Base-by-base conservation (phyloP, 35 echinoderm and acorn worm species). In the Hemicentrotus pulcherrimus region DNA sequence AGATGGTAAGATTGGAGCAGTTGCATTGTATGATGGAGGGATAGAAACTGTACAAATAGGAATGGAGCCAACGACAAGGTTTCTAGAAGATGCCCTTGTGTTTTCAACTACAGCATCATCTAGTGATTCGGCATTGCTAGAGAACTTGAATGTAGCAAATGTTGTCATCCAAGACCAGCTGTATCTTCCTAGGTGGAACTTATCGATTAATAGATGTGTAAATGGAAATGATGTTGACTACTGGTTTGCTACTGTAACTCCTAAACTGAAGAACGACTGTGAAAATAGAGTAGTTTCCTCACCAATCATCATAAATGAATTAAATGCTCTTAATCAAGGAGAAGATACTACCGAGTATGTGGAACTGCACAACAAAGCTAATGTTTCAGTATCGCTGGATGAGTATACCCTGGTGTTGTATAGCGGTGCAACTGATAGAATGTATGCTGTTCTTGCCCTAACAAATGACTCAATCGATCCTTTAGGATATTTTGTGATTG, bases 361-460 rank as follows among this genome's bases (percentile, higher is more conserved):
- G 86, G 98, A 98, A 95, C 88, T 99, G 24, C 95, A 92, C 41
- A 99, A 99, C 91, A 96, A 48, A 86, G 98, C 92, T 19, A 78
- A 89, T 55, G 6, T 52, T 8, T 24, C 90, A 50, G 95, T 99
- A 35, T 46, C 92, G 30, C 94, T 99, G n/a, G 96, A 94, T 55
- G 97, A 99, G 47, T 99, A 97, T 31, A 88, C 95, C 12, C 11
- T 99, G 19, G 98, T 97, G 30, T 86, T 99, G 35, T 99, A 97
- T 47, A 94, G 95, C 61, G 98, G 97, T 12, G 5, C 60, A 30
- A 96, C 47, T 46, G 96, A 98, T 91, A 47, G 47, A 10, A 95
- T 96, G 9, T 99, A 99, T 96, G 85, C 30, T 61, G 86, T 97
- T 9, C 78, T 97, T 30, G 41, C 87, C 4, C 47, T 99, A 31